Percentiles rank a stretch among this genome's conserved stretches.
Evolutionary conservation across 2,888 invertebrate species (phyloP).

Genomic region (Hyposoter didymator): DNA sequence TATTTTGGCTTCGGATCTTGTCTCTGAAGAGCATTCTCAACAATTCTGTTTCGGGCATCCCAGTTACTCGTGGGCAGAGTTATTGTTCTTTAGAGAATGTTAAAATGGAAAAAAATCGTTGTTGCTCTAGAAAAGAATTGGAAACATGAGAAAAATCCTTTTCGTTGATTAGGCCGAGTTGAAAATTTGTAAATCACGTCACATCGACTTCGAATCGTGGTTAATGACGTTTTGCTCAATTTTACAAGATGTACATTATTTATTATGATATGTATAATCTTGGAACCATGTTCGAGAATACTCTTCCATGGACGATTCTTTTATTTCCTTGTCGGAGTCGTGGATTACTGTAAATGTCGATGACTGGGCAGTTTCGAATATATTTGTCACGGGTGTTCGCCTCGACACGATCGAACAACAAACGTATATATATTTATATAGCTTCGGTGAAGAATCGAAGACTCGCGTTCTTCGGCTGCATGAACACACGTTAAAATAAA

Average conservation of each 20-base stretch:
- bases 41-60: too few species aligned
- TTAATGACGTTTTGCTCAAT: constrained; percentile 29
- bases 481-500: constrained; percentile 26
- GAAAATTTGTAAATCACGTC: neutral
- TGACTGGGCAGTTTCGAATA: constrained; percentile 70
- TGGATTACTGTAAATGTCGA: constrained; percentile 75
- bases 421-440: constrained; percentile 16
- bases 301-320: constrained; percentile 46
- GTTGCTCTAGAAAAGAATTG: too few species aligned
- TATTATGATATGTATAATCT: constrained; percentile 46
- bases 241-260: constrained; percentile 21
- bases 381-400: constrained; percentile 65
- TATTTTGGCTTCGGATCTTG: too few species aligned
- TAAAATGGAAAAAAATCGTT: neutral
- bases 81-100: neutral
- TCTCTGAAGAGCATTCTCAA: too few species aligned
- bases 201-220: neutral
- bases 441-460: constrained; percentile 39
- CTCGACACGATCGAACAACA: constrained; percentile 53
- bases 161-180: neutral
- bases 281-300: constrained; percentile 18
- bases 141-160: neutral
- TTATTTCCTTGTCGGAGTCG: constrained; percentile 50
- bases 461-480: constrained; percentile 43
- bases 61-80: too few species aligned